Evolutionary conservation across 2,113 vertebrate species (phyloP).

Genomic region (Columba livia): DNA sequence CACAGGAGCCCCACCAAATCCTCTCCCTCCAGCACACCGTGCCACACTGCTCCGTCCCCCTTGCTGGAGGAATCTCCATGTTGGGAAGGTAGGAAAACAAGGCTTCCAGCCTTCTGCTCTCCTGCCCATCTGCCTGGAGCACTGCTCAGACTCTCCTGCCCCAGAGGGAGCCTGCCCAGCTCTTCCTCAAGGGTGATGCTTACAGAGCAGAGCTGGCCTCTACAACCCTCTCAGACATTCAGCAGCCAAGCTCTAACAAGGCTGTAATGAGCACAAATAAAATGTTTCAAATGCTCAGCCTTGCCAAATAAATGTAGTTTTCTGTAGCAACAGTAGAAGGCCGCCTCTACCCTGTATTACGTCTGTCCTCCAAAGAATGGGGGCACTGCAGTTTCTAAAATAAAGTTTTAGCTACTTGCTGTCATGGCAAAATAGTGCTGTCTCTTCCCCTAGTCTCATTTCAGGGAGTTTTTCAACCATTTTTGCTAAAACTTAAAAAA

Average conservation of each 20-base stretch:
- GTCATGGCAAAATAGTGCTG: background rate
- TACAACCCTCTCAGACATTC: background rate
- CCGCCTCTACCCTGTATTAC: background rate
- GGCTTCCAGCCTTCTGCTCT: background rate
- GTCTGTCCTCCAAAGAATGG: background rate
- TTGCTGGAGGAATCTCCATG: background rate
- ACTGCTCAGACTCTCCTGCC: background rate
- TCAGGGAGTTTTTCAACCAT: background rate
- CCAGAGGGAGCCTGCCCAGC: fast-evolving
- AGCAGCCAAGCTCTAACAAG: background rate
- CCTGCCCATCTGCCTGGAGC: background rate
- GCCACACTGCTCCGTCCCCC: background rate
- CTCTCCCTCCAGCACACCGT: background rate
- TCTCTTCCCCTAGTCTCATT: background rate
- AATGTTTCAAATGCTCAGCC: background rate
- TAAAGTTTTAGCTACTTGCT: background rate
- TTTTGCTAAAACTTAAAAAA: background rate
- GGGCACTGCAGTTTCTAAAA: background rate
- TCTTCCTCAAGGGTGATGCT: background rate
- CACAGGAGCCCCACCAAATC: background rate
- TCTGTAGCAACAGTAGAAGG: background rate
- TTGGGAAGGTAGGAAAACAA: background rate
- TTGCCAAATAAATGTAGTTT: background rate
- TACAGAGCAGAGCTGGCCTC: background rate
- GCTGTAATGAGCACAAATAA: background rate